Percentiles rank a stretch among this genome's conserved stretches.
These are phyloP conservation scores for Eriosoma lanigerum DNA, from an alignment of 1,140 invertebrate species.

Conservation along the genomic window DNA sequence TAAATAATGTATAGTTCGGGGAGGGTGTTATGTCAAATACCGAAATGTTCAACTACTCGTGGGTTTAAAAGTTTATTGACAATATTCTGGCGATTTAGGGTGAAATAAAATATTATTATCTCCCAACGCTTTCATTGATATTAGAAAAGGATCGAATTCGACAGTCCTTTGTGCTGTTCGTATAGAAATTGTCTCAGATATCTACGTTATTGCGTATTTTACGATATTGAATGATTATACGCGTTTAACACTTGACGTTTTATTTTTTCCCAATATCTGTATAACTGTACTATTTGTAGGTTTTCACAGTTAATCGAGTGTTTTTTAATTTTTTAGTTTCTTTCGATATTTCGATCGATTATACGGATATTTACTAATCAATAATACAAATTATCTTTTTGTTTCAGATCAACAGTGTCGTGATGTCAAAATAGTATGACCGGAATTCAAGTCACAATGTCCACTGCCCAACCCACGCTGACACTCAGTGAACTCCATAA, in stretches of 20 bases:
- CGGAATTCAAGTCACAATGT: constrained; percentile 33
- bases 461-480: constrained; percentile 41
- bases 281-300: background rate
- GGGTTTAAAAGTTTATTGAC: background rate
- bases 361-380: too few species aligned
- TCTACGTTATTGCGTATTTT: background rate
- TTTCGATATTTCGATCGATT: too few species aligned
- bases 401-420: constrained; percentile 3
- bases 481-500: constrained; percentile 47
- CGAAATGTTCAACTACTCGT: background rate
- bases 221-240: background rate
- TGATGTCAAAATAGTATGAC: background rate
- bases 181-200: background rate
- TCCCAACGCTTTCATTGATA: constrained; percentile 3
- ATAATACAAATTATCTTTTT: background rate
- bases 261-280: background rate
- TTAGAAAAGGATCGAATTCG: constrained; percentile 32
- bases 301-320: background rate
- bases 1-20: background rate
- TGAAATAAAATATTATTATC: constrained; percentile 28
- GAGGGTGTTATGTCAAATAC: background rate
- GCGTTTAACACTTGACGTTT: background rate
- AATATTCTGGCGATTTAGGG: constrained; percentile 2
- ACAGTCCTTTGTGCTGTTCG: background rate
- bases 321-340: background rate